Conservation (phyloP, 2,797 vertebrate species). For the Xenopus petersii region DNA sequence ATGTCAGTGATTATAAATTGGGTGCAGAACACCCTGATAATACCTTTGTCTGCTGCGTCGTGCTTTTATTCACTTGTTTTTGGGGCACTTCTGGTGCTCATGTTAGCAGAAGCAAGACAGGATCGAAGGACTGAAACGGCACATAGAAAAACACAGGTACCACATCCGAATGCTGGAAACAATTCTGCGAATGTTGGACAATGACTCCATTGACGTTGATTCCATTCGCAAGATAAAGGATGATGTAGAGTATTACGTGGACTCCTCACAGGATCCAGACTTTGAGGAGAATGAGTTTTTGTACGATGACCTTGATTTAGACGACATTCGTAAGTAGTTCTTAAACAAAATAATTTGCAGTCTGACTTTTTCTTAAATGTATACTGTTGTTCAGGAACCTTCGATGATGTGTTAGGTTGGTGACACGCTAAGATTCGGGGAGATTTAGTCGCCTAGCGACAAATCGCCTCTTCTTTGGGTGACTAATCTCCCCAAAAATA, state of each 20-base stretch:
- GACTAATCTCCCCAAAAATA: no score
- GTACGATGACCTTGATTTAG: conserved; percentile 90
- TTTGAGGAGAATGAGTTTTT: conserved; percentile 95
- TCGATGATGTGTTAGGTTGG: no score
- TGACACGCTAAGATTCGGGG: no score
- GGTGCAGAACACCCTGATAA: no score
- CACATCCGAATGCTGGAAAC: conserved; percentile 94
- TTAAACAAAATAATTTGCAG: not conserved
- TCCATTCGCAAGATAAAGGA: conserved; percentile 92
- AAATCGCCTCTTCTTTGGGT: no score
- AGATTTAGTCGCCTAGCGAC: no score
- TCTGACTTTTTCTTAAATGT: no score
- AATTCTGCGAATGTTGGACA: conserved; percentile 92
- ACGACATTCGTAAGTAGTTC: conserved; percentile 85
- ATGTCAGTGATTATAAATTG: no score
- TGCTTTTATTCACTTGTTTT: conserved; percentile 1
- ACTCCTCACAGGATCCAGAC: conserved; percentile 92
- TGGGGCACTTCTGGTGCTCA: not conserved
- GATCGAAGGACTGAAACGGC: conserved; percentile 86
- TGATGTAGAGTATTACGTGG: conserved; percentile 92
- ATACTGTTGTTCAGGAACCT: no score
- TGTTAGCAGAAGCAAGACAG: conserved; percentile 85
- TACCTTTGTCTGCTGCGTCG: not conserved
- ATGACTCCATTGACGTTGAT: conserved; percentile 89
- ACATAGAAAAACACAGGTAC: conserved; percentile 87